These are phyloP conservation scores for Hydrozoanthus gracilis DNA, from an alignment of 92 coral and sea anemone genomes.

Conservation along the genomic window DNA sequence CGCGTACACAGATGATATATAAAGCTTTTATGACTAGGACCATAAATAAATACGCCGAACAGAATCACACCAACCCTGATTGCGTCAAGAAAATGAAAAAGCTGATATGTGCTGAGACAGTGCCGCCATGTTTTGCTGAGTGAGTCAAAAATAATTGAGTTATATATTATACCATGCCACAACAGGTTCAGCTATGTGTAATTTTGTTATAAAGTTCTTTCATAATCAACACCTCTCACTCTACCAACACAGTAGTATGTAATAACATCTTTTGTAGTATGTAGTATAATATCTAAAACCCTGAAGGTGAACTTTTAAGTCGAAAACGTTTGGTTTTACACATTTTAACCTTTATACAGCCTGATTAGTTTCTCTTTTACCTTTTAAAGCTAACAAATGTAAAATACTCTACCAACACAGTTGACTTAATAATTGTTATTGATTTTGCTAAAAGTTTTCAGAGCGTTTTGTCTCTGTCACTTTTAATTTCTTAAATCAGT, in stretches of 20 bases:
- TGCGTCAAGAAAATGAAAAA: constrained; percentile 65
- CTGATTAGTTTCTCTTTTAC: too few relatives aligned
- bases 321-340: too few relatives aligned
- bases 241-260: background rate
- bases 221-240: background rate
- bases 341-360: background rate
- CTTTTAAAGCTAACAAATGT: too few relatives aligned
- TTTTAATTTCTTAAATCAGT: too few relatives aligned
- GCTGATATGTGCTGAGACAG: constrained; percentile 68
- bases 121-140: constrained; percentile 75
- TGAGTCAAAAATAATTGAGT: background rate
- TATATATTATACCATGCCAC: background rate
- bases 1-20: background rate
- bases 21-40: constrained; percentile 10
- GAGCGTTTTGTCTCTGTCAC: too few relatives aligned
- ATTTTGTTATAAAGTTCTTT: background rate
- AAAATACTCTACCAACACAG: too few relatives aligned
- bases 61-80: constrained; percentile 25
- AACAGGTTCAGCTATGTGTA: background rate
- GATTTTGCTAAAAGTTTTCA: too few relatives aligned
- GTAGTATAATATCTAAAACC: background rate
- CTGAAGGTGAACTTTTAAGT: background rate
- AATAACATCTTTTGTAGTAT: background rate
- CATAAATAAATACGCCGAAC: background rate
- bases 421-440: too few relatives aligned